Evolutionary conservation across 2,888 invertebrate species (phyloP), one percentile per base, ranked within the genome.

Genomic region (Ceramica pisi): DNA sequence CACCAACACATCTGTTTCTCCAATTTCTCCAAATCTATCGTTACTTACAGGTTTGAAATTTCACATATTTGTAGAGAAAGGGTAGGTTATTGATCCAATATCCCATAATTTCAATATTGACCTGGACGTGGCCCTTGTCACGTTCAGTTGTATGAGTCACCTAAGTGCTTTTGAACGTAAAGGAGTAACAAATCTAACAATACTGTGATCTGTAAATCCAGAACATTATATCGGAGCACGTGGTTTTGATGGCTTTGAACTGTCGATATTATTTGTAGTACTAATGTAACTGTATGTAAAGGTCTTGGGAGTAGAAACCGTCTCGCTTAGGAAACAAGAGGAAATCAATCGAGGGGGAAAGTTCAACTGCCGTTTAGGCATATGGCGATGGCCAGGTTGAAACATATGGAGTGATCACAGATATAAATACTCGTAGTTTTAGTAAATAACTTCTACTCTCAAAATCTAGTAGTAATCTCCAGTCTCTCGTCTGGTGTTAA

Each of bases 161-260:
- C 63, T 80, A 80, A 80, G 80, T 80, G 80, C 66, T 69, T 68
- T 69, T 50, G 65, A 66, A 63, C 64, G 76, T 66, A 67, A 71
- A 71, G 68, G 71, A 76, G 63, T 63, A 67, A 80, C 79, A 79
- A 71, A 80, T 80, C 63, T 80, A 80, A 71, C 71, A 68, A 75
- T 60, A 76, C 66, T 38, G 62, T 71, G 71, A 80, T 80, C 68
- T 68, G 80, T 66, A 71, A 75, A 80, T 60, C 51, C 80, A 61
- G 71, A 68, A 59, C 71, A 56, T 69, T 80, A 64, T 50, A 71
- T 76, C 57, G 55, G 35, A 60, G 44, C 80, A 80, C 76, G 51
- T 75, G 75, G 80, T 67, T 57, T 66, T 78, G 65, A 78, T 62
- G 63, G 66, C 48, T 53, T 66, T 80, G 71, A 61, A 79, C 67